Base-by-base conservation (phyloP, 2,888 invertebrate species). In the Dynastes grantii region DNA sequence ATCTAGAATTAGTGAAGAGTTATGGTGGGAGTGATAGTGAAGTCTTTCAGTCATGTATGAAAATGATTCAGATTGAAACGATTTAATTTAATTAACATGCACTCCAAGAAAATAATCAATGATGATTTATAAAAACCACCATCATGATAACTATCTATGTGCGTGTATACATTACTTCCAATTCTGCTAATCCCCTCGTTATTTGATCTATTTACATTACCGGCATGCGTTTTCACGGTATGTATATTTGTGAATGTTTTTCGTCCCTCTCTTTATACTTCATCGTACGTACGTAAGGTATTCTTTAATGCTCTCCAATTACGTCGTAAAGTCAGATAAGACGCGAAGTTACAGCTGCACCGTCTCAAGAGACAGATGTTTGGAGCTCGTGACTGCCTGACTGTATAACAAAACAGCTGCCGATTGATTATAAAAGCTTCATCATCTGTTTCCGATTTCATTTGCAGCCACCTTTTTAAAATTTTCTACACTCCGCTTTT, bases 381-480 rank as follows among this genome's bases (percentile, higher is more conserved):
- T 76, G n/a, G 55, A 67, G 67, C 67, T 68, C 68, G 68, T 40
- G 68, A 55, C 67, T 76, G 40, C 68, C 67, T 51, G 61, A 63
- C 71, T 61, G 64, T 27, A 51, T 55, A 40, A 22, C 37, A 76
- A 76, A 76, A 76, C 76, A 76, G 51, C 76, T 76, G 76, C 58
- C 76, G 53, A 76, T 76, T 67, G 76, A 53, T 55, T 76, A 68
- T 68, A 68, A 68, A 58, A 76, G 55, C n/a, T 76, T 37, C 29
- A 65, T 76, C 76, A 76, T 76, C 76, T 76, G 76, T 58, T 76
- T 68, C 76, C 55, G 58, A 76, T 76, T 76, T 58, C 61, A 49
- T 75, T 67, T 65, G 45, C 22, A 22, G 13, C 40, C 67, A 40
- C 76, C 58, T 55, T 55, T 16, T 58, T 58, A 58, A 51, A 53